These are phyloP conservation scores for Scaptomyza graminum DNA, from an alignment of 1,140 invertebrate species.

Conservation along the genomic window DNA sequence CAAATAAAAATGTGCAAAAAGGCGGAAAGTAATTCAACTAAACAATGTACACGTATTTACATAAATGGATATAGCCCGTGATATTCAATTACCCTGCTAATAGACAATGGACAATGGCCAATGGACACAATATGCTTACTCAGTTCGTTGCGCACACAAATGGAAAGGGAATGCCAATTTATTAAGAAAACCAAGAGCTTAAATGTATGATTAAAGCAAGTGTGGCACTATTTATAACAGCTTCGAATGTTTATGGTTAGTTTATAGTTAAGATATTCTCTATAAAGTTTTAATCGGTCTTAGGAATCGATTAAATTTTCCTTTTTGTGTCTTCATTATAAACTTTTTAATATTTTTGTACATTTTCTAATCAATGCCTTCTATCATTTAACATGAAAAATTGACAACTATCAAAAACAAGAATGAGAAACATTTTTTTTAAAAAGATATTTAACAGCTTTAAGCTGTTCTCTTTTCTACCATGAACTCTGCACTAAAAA, in stretches of 20 bases:
- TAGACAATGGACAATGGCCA: constrained; percentile 28
- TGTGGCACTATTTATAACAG: too few species aligned
- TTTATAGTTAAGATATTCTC: too few species aligned
- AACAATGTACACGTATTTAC: constrained; percentile 82
- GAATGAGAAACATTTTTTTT: neutral
- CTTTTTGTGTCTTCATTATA: too few species aligned
- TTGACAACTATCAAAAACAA: neutral
- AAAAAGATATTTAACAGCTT: neutral
- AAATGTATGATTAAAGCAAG: too few species aligned
- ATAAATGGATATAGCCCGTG: constrained; percentile 75
- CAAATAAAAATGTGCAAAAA: constrained; percentile 79
- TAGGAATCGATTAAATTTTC: too few species aligned
- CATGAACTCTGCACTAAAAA: constrained; percentile 3
- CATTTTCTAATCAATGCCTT: too few species aligned
- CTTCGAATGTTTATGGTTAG: too few species aligned
- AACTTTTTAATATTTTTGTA: too few species aligned
- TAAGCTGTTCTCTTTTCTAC: constrained; percentile 1
- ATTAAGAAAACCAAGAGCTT: too few species aligned
- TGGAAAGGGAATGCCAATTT: neutral
- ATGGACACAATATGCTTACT: constrained; percentile 3
- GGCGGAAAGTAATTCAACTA: constrained; percentile 81
- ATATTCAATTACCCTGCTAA: constrained; percentile 76
- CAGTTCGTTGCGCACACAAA: neutral
- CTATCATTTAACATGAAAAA: too few species aligned
- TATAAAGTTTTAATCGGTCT: too few species aligned